These are phyloP conservation scores for Fulmarus glacialis DNA, from an alignment of 2,113 vertebrate genomes.

Conservation along the genomic window DNA sequence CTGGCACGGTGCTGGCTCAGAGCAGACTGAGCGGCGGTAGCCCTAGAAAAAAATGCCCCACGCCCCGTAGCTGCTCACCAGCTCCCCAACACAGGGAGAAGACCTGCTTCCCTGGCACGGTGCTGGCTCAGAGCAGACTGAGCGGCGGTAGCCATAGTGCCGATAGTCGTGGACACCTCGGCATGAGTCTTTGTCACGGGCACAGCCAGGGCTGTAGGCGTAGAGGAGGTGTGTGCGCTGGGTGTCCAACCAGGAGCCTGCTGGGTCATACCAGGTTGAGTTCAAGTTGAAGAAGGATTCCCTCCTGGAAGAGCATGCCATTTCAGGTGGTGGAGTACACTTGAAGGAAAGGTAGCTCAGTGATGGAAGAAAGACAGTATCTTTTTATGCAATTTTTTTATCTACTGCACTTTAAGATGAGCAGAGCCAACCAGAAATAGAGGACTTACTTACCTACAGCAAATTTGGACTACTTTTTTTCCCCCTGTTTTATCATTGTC, in stretches of 20 bases:
- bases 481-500: neutral
- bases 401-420: neutral
- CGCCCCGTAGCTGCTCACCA: neutral
- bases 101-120: neutral
- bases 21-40: neutral
- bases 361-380: neutral
- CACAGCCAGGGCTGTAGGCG: accelerated
- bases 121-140: neutral
- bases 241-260: neutral
- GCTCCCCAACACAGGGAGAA: neutral
- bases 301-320: neutral
- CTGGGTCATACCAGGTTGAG: neutral
- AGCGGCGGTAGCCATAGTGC: accelerated
- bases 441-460: neutral
- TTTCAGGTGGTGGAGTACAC: neutral
- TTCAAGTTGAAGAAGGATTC: neutral
- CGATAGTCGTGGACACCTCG: accelerated
- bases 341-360: neutral
- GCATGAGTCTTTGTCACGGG: neutral
- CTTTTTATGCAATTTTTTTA: neutral
- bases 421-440: neutral
- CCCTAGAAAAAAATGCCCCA: too few species aligned
- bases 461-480: neutral
- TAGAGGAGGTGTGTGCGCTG: accelerated
- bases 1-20: accelerated